Percentiles rank a stretch among this genome's conserved stretches.
Conservation (phyloP, 2,797 vertebrate species). For the Oreochromis grahami region DNA sequence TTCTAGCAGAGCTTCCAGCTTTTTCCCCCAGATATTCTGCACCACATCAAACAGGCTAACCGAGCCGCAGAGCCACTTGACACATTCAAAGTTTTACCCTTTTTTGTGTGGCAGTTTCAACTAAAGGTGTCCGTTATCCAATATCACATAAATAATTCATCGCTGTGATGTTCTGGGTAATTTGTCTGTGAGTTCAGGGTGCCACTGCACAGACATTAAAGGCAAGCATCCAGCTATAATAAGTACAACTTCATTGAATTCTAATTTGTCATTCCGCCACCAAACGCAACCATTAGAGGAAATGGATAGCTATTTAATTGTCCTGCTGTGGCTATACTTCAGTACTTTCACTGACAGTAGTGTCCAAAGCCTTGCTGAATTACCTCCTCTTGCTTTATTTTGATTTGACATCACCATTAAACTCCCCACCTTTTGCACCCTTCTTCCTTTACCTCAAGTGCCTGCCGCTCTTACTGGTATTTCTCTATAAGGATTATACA, state of each 20-base stretch:
- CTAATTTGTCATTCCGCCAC: slow-evolving; percentile 60
- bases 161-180: slow-evolving; percentile 34
- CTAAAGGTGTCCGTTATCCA: slow-evolving; percentile 24
- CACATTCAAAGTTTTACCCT: slow-evolving; percentile 3
- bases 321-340: slow-evolving; percentile 49
- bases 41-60: neutral
- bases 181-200: slow-evolving; percentile 51
- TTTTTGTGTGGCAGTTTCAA: slow-evolving; percentile 18
- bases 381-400: slow-evolving; percentile 45
- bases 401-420: slow-evolving; percentile 37
- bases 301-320: slow-evolving; percentile 69
- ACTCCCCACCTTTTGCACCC: slow-evolving; percentile 14
- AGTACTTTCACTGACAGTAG: slow-evolving; percentile 37
- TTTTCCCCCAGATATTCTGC: fast-evolving
- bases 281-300: slow-evolving; percentile 54
- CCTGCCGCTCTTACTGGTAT: neutral
- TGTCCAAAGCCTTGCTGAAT: slow-evolving; percentile 48
- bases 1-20: neutral
- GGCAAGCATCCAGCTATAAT: slow-evolving; percentile 51
- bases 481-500: slow-evolving; percentile 12
- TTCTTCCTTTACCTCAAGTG: neutral
- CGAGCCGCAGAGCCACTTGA: neutral
- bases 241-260: slow-evolving; percentile 64
- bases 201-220: slow-evolving; percentile 29
- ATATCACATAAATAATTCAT: slow-evolving; percentile 46